Evolutionary conservation across 1,140 invertebrate genomes (phyloP).

Genomic region (Sesamia nonagrioides): DNA sequence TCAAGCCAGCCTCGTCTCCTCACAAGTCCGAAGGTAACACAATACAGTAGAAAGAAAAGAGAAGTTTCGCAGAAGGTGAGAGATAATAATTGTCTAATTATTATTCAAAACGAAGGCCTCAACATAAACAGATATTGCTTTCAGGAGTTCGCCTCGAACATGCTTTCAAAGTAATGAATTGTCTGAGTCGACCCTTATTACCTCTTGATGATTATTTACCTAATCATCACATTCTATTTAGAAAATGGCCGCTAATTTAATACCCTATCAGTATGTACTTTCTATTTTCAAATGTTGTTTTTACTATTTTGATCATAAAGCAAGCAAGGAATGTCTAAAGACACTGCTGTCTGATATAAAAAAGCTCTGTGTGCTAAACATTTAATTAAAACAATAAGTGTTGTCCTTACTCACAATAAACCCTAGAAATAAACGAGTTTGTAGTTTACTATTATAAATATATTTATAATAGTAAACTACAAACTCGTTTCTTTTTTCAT

Average conservation of each 20-base stretch:
- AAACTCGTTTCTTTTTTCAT: no score
- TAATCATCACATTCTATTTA: neutral
- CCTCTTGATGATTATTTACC: neutral
- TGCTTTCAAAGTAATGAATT: neutral
- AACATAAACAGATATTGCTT: neutral
- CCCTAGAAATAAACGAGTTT: neutral
- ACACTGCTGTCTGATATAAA: no score
- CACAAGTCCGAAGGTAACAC: neutral
- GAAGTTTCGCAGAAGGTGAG: neutral
- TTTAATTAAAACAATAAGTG: neutral
- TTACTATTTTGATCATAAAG: no score
- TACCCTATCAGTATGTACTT: neutral
- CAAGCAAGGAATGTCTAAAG: no score
- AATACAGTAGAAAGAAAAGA: neutral
- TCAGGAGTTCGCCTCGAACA: neutral
- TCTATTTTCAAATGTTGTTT: no score
- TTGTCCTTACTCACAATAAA: neutral
- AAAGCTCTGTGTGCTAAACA: no score
- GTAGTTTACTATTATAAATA: no score
- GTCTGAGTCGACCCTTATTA: neutral
- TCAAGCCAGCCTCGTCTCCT: no score
- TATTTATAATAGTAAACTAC: no score
- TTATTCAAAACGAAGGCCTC: neutral
- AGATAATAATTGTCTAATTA: neutral
- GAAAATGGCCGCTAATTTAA: neutral